These are phyloP conservation scores for Drosophila maculinotata DNA, from an alignment of 2,888 invertebrate species.

Conservation along the genomic window DNA sequence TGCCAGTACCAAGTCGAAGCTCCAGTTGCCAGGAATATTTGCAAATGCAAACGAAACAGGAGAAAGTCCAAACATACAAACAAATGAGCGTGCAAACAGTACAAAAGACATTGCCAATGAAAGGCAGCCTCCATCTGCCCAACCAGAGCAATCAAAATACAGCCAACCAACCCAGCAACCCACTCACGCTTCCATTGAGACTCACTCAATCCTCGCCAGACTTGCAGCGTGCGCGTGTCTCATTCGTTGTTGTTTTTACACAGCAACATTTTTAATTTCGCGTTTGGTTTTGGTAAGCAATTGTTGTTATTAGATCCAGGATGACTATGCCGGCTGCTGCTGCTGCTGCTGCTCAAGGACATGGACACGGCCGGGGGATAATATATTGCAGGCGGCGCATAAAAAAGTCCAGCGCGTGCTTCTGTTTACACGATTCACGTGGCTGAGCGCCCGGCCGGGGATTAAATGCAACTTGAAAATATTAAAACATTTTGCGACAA, in stretches of 20 bases:
- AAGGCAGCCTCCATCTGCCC: slow-evolving; percentile 36
- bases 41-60: slow-evolving; percentile 84
- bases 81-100: slow-evolving; percentile 84
- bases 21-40: slow-evolving; percentile 77
- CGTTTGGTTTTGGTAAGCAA: slow-evolving; percentile 47
- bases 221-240: slow-evolving; percentile 43
- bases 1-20: slow-evolving; percentile 45
- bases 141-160: slow-evolving; percentile 47
- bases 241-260: slow-evolving; percentile 49
- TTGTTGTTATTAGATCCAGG: slow-evolving; percentile 17
- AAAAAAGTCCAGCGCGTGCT: slow-evolving; percentile 63
- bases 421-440: slow-evolving; percentile 75
- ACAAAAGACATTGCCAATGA: slow-evolving; percentile 56
- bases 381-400: slow-evolving; percentile 27
- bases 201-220: slow-evolving; percentile 36
- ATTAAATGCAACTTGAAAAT: slow-evolving; percentile 81
- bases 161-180: slow-evolving; percentile 2
- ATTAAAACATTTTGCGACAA: slow-evolving; percentile 82
- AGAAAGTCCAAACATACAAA: slow-evolving; percentile 84
- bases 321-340: background rate
- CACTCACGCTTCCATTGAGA: background rate
- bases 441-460: slow-evolving; percentile 62
- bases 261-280: slow-evolving; percentile 63
- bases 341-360: slow-evolving; percentile 12
- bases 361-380: slow-evolving; percentile 25